phyloP scores from a whole-genome alignment of 1,140 invertebrate genomes.

The Pollicipes pollicipes region DNA sequence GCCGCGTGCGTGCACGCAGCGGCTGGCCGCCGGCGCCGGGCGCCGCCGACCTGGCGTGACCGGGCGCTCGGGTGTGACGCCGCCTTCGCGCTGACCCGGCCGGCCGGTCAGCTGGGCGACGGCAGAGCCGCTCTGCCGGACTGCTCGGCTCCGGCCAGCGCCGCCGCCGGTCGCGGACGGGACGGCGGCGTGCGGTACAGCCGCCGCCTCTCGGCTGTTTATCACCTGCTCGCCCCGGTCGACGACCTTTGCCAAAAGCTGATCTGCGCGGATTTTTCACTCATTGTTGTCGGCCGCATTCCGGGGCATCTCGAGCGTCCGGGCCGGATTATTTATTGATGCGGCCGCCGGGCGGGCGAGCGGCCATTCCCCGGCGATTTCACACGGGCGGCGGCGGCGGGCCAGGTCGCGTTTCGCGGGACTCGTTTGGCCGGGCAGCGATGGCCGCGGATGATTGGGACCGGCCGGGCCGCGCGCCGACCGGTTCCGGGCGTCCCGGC shows the following conservation, averaged over 20 bases:
- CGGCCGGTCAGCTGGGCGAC: too few species aligned
- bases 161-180: too few species aligned
- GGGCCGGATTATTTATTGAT: background rate
- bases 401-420: background rate
- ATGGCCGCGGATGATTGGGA: background rate
- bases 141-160: too few species aligned
- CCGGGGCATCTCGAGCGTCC: background rate
- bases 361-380: background rate
- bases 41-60: too few species aligned
- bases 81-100: too few species aligned
- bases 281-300: background rate
- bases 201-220: background rate
- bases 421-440: background rate
- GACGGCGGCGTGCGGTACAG: background rate
- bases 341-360: too few species aligned
- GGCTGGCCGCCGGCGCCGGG: too few species aligned
- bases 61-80: too few species aligned
- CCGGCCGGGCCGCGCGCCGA: background rate
- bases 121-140: too few species aligned
- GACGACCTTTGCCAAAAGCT: background rate
- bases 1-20: background rate
- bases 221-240: background rate
- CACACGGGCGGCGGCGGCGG: background rate
- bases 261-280: conserved; percentile 1
- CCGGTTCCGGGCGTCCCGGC: background rate